Evolutionary conservation across 2,888 invertebrate genomes (phyloP).

Genomic region (Leptura quadrifasciata): DNA sequence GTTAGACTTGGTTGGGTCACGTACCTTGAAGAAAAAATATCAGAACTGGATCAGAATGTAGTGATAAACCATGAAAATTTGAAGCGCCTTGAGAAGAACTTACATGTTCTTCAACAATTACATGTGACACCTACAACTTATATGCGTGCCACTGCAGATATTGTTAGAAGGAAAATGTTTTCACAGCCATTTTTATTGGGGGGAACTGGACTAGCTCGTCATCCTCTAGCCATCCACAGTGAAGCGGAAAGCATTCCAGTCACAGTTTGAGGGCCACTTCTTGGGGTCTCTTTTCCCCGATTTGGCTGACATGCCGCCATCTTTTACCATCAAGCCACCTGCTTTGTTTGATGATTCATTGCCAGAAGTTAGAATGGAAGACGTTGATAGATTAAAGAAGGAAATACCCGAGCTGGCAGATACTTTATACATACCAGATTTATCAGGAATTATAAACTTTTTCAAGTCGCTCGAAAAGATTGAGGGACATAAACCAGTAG

Average conservation of each 20-base stretch:
- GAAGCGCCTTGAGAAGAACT: no score
- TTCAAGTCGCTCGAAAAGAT: slow-evolving; percentile 73
- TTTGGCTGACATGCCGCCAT: slow-evolving; percentile 87
- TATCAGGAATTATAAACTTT: slow-evolving; percentile 83
- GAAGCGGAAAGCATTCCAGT: slow-evolving; percentile 87
- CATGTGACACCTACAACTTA: no score
- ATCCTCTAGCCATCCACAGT: slow-evolving; percentile 86
- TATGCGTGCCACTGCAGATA: no score
- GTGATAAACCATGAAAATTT: no score
- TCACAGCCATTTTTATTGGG: no score
- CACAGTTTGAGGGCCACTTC: slow-evolving; percentile 88
- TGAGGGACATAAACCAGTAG: slow-evolving; percentile 59
- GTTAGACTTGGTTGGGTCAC: no score
- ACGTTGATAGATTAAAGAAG: slow-evolving; percentile 80
- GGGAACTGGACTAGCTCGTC: slow-evolving; percentile 88
- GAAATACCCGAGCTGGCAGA: slow-evolving; percentile 80
- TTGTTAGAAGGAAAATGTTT: no score
- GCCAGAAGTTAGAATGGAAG: slow-evolving; percentile 66
- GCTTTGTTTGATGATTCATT: slow-evolving; percentile 80
- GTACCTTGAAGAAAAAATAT: no score
- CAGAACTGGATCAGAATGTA: no score
- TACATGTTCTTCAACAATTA: no score
- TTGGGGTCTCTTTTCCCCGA: slow-evolving; percentile 92
- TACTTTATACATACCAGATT: slow-evolving; percentile 81
- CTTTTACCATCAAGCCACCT: slow-evolving; percentile 88